A percentile compares a stretch with the other conserved stretches of the same genome.
phyloP scores from a whole-genome alignment of 2,888 invertebrate genomes.

The Polyommatus icarus region DNA sequence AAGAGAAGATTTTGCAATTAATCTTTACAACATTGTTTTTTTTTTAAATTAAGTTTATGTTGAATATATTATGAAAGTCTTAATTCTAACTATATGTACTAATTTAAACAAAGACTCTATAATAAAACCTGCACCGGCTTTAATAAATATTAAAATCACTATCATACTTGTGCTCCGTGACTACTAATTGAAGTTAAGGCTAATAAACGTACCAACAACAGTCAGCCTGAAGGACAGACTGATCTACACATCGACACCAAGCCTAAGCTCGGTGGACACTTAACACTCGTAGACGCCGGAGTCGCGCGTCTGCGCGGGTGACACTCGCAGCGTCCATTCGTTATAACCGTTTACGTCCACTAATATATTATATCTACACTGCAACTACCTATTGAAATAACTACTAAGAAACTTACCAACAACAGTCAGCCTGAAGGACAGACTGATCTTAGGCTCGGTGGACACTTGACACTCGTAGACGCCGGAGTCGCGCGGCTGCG shows the following conservation, averaged over 20 bases:
- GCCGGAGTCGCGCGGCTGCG: slow-evolving; percentile 90
- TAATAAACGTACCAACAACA: slow-evolving; percentile 85
- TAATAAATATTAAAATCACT: no score
- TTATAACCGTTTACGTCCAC: slow-evolving; percentile 46
- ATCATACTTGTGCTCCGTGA: no score
- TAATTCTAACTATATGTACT: no score
- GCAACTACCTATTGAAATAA: slow-evolving; percentile 41
- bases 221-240: slow-evolving; percentile 87
- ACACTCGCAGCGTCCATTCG: slow-evolving; percentile 81
- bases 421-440: slow-evolving; percentile 87
- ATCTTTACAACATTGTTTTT: no score
- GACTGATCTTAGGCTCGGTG: slow-evolving; percentile 94
- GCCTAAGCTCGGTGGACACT: slow-evolving; percentile 95
- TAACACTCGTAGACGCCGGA: slow-evolving; percentile 96
- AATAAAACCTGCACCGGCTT: no score
- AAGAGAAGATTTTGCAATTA: no score
- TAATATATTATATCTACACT: no score
- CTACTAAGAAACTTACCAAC: slow-evolving; percentile 82
- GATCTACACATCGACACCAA: no score
- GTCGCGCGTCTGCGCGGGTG: slow-evolving; percentile 86
- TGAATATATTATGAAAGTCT: no score
- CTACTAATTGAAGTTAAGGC: no score
- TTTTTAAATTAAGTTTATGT: no score
- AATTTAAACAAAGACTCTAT: no score
- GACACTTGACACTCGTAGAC: slow-evolving; percentile 96